Evolutionary conservation across 1,140 invertebrate genomes (phyloP).

Genomic region (Drosophila orosa): DNA sequence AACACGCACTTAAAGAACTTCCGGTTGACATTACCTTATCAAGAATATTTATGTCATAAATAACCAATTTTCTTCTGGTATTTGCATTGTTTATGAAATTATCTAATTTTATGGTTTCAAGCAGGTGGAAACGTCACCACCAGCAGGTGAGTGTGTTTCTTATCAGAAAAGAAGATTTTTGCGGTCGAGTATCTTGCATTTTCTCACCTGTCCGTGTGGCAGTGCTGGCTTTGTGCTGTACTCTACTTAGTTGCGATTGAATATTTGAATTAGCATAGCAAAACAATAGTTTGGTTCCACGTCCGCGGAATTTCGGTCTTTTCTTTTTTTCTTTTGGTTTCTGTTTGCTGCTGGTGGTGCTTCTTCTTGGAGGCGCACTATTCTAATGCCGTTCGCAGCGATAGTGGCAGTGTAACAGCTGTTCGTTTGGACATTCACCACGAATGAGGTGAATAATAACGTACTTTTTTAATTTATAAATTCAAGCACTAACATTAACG

Average conservation of each 20-base stretch:
- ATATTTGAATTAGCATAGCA: conserved; percentile 30
- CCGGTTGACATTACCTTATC: conserved; percentile 22
- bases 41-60: background rate
- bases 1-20: conserved; percentile 26
- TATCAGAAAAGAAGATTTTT: conserved; percentile 11
- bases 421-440: conserved; percentile 1
- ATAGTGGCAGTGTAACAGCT: conserved; percentile 5
- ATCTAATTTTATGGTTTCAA: background rate
- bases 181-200: too few species aligned
- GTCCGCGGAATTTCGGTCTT: conserved; percentile 11
- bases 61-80: background rate
- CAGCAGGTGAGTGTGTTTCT: conserved; percentile 18
- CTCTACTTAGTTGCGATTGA: conserved; percentile 2
- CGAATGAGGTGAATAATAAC: too few species aligned
- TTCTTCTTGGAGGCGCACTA: conserved; percentile 7
- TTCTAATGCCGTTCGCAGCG: conserved; percentile 10
- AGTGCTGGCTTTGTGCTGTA: background rate
- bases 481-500: too few species aligned
- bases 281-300: conserved; percentile 31
- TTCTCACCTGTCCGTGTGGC: conserved; percentile 12
- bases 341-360: background rate
- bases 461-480: too few species aligned
- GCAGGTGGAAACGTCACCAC: conserved; percentile 43
- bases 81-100: conserved; percentile 8
- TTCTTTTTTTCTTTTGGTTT: background rate